Evolutionary conservation across 1,140 invertebrate genomes (phyloP).

Genomic region (Anadara kagoshimensis): DNA sequence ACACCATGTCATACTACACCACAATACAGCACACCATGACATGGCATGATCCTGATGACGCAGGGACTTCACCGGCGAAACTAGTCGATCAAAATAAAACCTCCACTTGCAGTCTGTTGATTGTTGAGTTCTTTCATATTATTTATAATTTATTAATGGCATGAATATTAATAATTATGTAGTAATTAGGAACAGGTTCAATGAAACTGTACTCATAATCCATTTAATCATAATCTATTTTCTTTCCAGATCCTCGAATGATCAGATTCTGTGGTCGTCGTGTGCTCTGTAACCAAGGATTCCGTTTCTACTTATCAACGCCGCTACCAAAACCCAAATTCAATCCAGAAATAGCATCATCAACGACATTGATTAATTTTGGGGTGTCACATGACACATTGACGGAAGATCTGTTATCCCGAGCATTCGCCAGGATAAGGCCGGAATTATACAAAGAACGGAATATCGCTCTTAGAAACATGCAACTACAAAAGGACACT

Average conservation of each 20-base stretch:
- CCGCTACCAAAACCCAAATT: constrained; percentile 62
- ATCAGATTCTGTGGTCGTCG: constrained; percentile 68
- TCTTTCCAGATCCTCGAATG: constrained; percentile 65
- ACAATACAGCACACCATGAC: too few species aligned
- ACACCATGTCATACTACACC: too few species aligned
- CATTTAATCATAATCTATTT: too few species aligned
- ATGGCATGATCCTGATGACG: too few species aligned
- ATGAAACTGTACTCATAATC: too few species aligned
- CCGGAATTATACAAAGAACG: constrained; percentile 65
- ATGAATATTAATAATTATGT: too few species aligned
- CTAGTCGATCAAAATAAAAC: too few species aligned
- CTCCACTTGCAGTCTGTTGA: too few species aligned
- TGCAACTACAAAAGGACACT: constrained; percentile 62
- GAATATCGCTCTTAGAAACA: constrained; percentile 55
- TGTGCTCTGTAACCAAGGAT: constrained; percentile 67
- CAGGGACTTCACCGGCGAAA: too few species aligned
- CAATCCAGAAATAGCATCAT: constrained; percentile 63
- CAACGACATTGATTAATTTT: constrained; percentile 68
- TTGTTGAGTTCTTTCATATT: too few species aligned
- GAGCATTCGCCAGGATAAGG: constrained; percentile 66
- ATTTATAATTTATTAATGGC: too few species aligned
- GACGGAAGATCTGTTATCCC: constrained; percentile 65
- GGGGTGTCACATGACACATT: constrained; percentile 69
- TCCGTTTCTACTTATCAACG: constrained; percentile 67
- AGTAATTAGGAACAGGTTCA: too few species aligned